These are phyloP conservation scores for Danio jaintianensis DNA, from an alignment of 2,797 vertebrate genomes.

Conservation along the genomic window DNA sequence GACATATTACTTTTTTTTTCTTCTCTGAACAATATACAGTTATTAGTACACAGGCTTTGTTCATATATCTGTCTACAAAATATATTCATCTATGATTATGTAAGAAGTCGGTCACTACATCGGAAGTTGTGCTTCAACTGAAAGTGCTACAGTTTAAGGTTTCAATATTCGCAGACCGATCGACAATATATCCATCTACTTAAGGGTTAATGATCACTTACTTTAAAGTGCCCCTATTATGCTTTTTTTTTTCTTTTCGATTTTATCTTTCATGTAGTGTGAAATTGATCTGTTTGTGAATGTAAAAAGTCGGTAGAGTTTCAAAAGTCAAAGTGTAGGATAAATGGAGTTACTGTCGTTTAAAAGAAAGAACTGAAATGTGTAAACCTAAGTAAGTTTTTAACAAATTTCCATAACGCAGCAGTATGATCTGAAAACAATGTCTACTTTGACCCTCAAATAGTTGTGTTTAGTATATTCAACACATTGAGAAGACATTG, in stretches of 20 bases:
- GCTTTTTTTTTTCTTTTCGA: neutral
- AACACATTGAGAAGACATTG: no score
- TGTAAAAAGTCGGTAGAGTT: no score
- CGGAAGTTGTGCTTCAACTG: constrained; percentile 75
- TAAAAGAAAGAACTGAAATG: no score
- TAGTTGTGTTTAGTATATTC: no score
- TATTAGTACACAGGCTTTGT: constrained; percentile 60
- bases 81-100: constrained; percentile 57
- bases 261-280: no score
- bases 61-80: constrained; percentile 63
- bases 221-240: neutral
- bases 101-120: constrained; percentile 53
- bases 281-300: no score
- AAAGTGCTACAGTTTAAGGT: constrained; percentile 74
- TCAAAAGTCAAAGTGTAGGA: no score
- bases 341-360: no score
- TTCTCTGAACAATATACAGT: constrained; percentile 52
- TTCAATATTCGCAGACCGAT: constrained; percentile 30
- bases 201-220: neutral
- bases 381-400: no score
- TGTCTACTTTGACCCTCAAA: no score
- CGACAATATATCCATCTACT: neutral
- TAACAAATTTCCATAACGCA: no score
- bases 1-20: constrained; percentile 53
- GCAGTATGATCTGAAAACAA: no score